Evolutionary conservation across 2,113 vertebrate genomes (phyloP), one percentile per base, ranked within the genome.

Genomic region (Hoplias malabaricus): DNA sequence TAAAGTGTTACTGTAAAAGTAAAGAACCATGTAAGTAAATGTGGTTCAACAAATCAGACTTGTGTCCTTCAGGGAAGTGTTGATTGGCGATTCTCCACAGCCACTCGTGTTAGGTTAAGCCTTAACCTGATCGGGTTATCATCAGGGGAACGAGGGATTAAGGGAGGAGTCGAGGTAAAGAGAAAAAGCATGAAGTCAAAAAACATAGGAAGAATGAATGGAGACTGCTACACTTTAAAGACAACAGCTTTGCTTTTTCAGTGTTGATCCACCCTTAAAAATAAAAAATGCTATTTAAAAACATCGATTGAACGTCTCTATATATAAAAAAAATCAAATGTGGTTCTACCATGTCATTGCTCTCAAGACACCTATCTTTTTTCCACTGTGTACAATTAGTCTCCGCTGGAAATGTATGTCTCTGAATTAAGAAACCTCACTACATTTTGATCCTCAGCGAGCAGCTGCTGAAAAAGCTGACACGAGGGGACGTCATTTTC

Each of bases 181-280:
- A 31, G 33, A 65, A 59, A 23, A 59, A 23, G n/a, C 29, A 78
- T 70, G 65, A 78, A n/a, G 53, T 75, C 73, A n/a, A n/a, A n/a
- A n/a, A n/a, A n/a, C n/a, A 75, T 48, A 16, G 59, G 71, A 10
- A 43, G 46, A 16, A 11, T n/a, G n/a, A 21, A 23, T 6, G 5
- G 57, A 74, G 61, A 65, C n/a, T n/a, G n/a, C n/a, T n/a, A n/a
- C n/a, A n/a, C n/a, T n/a, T n/a, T n/a, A n/a, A n/a, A n/a, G n/a
- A n/a, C n/a, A n/a, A n/a, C n/a, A n/a, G n/a, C n/a, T n/a, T n/a
- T n/a, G n/a, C n/a, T n/a, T n/a, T n/a, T n/a, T n/a, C n/a, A n/a
- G n/a, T n/a, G n/a, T n/a, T n/a, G n/a, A n/a, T n/a, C n/a, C n/a
- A n/a, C n/a, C n/a, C n/a, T n/a, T n/a, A n/a, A n/a, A n/a, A n/a